Evolutionary conservation across 2,888 invertebrate species (phyloP).

Genomic region (Sinelater perroti): DNA sequence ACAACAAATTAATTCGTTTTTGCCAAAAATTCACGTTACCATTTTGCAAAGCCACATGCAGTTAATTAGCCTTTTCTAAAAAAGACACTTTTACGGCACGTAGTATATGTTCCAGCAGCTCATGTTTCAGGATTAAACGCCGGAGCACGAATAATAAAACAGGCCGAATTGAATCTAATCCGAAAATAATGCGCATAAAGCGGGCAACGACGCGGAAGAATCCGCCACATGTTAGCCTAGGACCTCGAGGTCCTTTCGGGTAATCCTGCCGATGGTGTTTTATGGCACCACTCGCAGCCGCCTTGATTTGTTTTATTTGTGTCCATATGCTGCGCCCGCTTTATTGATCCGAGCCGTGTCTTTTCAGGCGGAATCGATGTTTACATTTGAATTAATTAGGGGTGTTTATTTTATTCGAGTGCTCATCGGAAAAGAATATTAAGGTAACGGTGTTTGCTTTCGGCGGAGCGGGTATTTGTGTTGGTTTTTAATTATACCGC

Average conservation of each 20-base stretch:
- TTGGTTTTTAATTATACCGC: slow-evolving; percentile 34
- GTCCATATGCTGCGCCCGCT: slow-evolving; percentile 52
- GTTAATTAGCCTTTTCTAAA: too few relatives aligned
- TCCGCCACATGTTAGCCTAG: slow-evolving; percentile 55
- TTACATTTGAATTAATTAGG: slow-evolving; percentile 46
- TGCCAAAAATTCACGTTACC: too few relatives aligned
- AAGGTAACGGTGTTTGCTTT: slow-evolving; percentile 32
- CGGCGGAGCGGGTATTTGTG: slow-evolving; percentile 27
- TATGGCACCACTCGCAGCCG: slow-evolving; percentile 51
- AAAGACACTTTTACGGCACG: too few relatives aligned
- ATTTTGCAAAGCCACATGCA: too few relatives aligned
- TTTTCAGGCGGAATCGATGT: slow-evolving; percentile 44
- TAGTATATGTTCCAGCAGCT: too few relatives aligned
- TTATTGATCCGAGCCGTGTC: slow-evolving; percentile 38
- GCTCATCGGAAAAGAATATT: slow-evolving; percentile 32
- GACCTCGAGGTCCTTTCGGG: slow-evolving; percentile 36
- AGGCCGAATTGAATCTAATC: slow-evolving; percentile 6
- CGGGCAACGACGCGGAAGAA: slow-evolving; percentile 55
- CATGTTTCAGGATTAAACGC: too few relatives aligned
- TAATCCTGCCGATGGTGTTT: slow-evolving; percentile 53
- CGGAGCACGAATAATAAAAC: background rate
- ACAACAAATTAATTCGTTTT: too few relatives aligned
- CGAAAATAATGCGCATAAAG: slow-evolving; percentile 47
- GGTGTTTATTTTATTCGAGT: slow-evolving; percentile 39
- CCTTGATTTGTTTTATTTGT: slow-evolving; percentile 55